Percentiles rank a stretch among this genome's conserved stretches.
Conservation (phyloP, 2,113 vertebrate species). For the Calidris pygmaea region DNA sequence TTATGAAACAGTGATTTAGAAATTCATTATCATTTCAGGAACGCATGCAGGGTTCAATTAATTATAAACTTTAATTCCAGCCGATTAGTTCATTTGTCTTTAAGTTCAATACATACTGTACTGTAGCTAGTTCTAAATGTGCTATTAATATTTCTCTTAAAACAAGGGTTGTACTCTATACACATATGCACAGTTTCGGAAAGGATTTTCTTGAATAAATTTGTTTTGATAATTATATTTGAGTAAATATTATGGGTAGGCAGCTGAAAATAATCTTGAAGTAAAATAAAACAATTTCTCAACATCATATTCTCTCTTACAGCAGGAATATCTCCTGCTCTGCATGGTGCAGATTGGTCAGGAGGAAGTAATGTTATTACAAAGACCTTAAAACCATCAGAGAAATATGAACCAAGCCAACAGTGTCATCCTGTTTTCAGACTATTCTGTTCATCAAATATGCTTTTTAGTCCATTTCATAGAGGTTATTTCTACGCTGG, state of each 20-base stretch:
- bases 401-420: neutral
- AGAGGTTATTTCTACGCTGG: neutral
- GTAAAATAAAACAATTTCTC: neutral
- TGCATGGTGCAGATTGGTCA: neutral
- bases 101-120: neutral
- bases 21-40: neutral
- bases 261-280: neutral
- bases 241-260: neutral
- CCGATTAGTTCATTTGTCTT: neutral
- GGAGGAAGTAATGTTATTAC: neutral
- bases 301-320: neutral
- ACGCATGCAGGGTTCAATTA: neutral
- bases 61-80: neutral
- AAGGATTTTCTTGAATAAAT: neutral
- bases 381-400: neutral
- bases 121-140: neutral
- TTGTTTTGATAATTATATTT: neutral
- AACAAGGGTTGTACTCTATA: neutral
- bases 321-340: neutral
- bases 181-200: neutral
- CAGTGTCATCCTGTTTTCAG: neutral
- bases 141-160: neutral
- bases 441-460: neutral
- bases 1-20: neutral
- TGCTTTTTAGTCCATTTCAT: neutral